phyloP scores from a whole-genome alignment of 2,888 invertebrate genomes.

The Tromatobia lineatoria region DNA sequence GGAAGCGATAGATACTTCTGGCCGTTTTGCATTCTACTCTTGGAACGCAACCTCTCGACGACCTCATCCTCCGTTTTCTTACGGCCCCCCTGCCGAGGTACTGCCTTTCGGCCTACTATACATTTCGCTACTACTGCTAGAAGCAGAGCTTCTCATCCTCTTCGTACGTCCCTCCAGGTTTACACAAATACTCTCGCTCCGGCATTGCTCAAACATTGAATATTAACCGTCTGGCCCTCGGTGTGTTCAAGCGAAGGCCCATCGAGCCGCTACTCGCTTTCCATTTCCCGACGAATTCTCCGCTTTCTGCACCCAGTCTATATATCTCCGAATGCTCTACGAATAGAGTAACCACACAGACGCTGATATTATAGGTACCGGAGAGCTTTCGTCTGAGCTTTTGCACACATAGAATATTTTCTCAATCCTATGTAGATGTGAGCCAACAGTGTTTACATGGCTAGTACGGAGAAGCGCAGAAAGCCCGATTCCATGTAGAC shows the following conservation, averaged over 20 bases:
- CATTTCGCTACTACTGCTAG: conserved; percentile 19
- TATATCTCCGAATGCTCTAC: conserved; percentile 30
- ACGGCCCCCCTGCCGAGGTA: conserved; percentile 1
- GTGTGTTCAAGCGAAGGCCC: conserved; percentile 41
- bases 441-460: neutral
- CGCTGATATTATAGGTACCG: conserved; percentile 39
- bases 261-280: conserved; percentile 42
- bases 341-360: conserved; percentile 46
- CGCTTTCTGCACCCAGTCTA: conserved; percentile 12
- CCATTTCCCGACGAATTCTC: conserved; percentile 56
- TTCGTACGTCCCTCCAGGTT: conserved; percentile 53
- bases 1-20: conserved; percentile 32
- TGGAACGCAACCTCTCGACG: conserved; percentile 16
- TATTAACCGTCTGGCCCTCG: conserved; percentile 64
- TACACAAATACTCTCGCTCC: conserved; percentile 65
- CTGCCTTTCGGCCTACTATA: conserved; percentile 36
- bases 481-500: conserved; percentile 16
- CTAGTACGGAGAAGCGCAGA: conserved; percentile 1
- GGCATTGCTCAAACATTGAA: conserved; percentile 66
- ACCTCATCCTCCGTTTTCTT: conserved; percentile 20
- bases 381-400: conserved; percentile 50
- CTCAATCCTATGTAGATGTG: conserved; percentile 21
- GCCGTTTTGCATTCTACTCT: conserved; percentile 42
- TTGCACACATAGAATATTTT: conserved; percentile 48
- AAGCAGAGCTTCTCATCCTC: conserved; percentile 34